Base-by-base conservation (phyloP, 2,797 vertebrate genomes). In the Enteromius radiatus region DNA sequence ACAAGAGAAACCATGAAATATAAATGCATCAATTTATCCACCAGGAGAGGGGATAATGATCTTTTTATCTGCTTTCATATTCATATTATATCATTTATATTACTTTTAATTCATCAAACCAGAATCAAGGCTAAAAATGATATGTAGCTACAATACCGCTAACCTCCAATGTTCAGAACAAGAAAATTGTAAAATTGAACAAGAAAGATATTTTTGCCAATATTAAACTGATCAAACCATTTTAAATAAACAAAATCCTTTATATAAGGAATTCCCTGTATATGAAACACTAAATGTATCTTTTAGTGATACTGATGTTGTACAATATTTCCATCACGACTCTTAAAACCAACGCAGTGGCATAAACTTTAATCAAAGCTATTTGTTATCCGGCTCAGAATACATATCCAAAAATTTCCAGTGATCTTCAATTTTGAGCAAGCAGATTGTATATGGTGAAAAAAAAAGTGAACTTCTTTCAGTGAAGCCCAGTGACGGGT, bases 381-480 rank as follows among this genome's bases (percentile, higher is more conserved):
- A 59, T 78, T 36, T 78, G 47, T 33, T 19, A 47, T 31, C 28
- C 17, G 28, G 36, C 63, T 68, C 63, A 73, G 67, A 68, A 70
- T 17, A 52, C 33, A 54, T 43, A 71, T 47, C 17, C 33, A 31
- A 14, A 59, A 36, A 49, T 61, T 59, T 84, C 33, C 38, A 80
- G 70, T 76, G 12, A 77, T 84, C 67, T 68, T 77, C 19, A 38
- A 71, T 84, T 81, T 69, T 41, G 63, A 79, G 17, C 31, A 47
- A 43, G n/a, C 33, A 52, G 21, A 85, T 80, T 71, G 28, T 65
- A 38, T 43, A 45, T 21, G 26, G 36, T 45, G 21, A 31, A 38
- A 73, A 61, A 12, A 0, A 71, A 56, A 33, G 61, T 21, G 14
- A 36, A 12, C 47, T 15, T 56, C 26, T 31, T 67, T 80, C 6